A percentile compares a stretch with the other conserved stretches of the same genome.
Evolutionary conservation across 2,797 vertebrate species (phyloP).

Genomic region (Acipenser oxyrinchus): DNA sequence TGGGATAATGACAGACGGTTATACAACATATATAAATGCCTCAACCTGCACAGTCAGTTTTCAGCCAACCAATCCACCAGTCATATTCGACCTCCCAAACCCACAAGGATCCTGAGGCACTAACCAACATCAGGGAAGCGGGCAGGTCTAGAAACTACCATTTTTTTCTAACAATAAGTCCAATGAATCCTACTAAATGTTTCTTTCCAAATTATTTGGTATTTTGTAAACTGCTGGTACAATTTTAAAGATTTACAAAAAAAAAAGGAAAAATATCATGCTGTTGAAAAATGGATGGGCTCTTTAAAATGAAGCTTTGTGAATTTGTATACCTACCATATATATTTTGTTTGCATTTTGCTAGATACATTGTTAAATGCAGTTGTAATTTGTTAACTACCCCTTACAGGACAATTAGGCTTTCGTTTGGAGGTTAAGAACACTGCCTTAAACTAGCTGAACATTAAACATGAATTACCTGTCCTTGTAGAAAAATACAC

Average conservation of each 20-base stretch:
- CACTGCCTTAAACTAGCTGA: constrained; percentile 73
- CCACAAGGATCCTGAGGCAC: constrained; percentile 83
- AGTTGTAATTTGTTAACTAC: constrained; percentile 73
- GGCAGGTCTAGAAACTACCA: constrained; percentile 53
- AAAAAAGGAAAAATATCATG: constrained; percentile 54
- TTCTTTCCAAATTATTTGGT: constrained; percentile 62
- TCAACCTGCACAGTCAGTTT: constrained; percentile 97
- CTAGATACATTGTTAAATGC: constrained; percentile 55
- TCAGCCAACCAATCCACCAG: constrained; percentile 94
- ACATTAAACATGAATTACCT: constrained; percentile 21
- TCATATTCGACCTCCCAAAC: constrained; percentile 95
- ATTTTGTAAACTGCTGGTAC: constrained; percentile 71
- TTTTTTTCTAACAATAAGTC: constrained; percentile 66
- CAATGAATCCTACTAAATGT: constrained; percentile 55
- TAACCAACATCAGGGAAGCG: constrained; percentile 29
- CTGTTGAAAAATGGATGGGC: constrained; percentile 69
- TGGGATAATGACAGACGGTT: constrained; percentile 94
- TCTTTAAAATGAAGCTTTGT: constrained; percentile 78
- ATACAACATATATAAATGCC: constrained; percentile 91
- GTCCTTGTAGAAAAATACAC: too few species aligned
- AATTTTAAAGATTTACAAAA: constrained; percentile 39
- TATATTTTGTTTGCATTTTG: constrained; percentile 55
- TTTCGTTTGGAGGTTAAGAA: constrained; percentile 74
- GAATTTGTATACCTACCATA: constrained; percentile 78
- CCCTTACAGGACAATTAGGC: constrained; percentile 73